Percentiles rank a stretch among this genome's conserved stretches.
Evolutionary conservation across 1,140 invertebrate genomes (phyloP).

Genomic region (Brachionus rubens): DNA sequence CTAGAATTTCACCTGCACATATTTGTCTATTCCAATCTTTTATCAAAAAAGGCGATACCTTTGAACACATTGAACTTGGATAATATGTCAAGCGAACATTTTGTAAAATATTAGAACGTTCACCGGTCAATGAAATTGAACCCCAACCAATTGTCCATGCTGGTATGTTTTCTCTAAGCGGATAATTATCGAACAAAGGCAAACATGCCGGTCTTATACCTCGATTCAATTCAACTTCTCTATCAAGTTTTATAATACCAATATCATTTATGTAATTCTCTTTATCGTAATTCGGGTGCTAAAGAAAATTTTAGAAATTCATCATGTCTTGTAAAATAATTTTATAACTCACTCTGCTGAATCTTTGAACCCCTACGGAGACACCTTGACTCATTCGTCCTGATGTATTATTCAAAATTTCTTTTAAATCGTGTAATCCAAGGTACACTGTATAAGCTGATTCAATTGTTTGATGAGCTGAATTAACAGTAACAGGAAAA

Average conservation of each 20-base stretch:
- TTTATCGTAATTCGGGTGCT: background rate
- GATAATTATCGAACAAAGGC: background rate
- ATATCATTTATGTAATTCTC: background rate
- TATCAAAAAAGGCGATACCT: background rate
- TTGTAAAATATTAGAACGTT: background rate
- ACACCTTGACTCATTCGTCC: background rate
- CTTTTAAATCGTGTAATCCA: background rate
- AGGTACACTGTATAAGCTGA: background rate
- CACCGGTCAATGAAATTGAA: background rate
- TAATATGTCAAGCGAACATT: conserved; percentile 25
- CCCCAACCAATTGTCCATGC: background rate
- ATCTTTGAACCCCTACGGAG: background rate
- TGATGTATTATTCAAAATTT: background rate
- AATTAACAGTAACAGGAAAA: background rate
- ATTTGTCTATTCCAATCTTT: conserved; percentile 29
- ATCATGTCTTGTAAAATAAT: background rate
- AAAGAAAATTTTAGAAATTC: background rate
- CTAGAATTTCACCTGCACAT: background rate
- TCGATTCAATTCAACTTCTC: too few relatives aligned
- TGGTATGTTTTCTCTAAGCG: background rate
- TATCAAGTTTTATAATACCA: background rate
- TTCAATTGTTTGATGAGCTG: background rate
- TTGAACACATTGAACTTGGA: background rate
- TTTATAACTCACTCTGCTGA: background rate
- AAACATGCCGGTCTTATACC: background rate